Percentiles rank a stretch among this genome's conserved stretches.
These are phyloP conservation scores for Eurystomus gularis DNA, from an alignment of 2,113 vertebrate genomes.

Conservation along the genomic window DNA sequence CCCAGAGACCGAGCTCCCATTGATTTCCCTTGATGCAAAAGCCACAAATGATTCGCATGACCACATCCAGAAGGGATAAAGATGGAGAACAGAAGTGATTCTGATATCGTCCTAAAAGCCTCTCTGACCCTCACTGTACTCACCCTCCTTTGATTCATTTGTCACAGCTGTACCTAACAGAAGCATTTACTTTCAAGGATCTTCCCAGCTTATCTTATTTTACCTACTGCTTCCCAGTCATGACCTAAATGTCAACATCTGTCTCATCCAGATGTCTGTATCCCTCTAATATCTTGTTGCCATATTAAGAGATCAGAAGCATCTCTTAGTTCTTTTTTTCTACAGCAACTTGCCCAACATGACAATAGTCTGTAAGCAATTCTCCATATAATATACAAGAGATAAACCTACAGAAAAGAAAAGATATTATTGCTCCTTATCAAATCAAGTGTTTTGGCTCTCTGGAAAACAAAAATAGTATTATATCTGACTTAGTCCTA, in stretches of 20 bases:
- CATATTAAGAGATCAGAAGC: not conserved
- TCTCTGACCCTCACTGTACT: not conserved
- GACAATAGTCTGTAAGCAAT: not conserved
- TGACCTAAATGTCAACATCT: not conserved
- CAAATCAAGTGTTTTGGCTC: not conserved
- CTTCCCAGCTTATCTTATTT: not conserved
- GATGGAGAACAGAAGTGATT: constrained; percentile 38
- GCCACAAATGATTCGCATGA: constrained; percentile 50
- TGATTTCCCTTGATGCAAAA: constrained; percentile 62
- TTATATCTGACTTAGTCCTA: not conserved
- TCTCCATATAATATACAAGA: not conserved
- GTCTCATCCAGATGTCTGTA: not conserved
- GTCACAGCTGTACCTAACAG: constrained; percentile 15
- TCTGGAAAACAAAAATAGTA: not conserved
- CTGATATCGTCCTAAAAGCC: not conserved
- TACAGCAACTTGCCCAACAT: not conserved
- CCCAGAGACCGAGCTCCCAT: not conserved
- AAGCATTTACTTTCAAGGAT: not conserved
- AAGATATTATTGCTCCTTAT: not conserved
- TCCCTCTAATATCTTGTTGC: not conserved
- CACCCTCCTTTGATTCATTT: not conserved
- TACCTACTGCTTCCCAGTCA: not conserved
- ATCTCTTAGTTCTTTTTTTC: not conserved
- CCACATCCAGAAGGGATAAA: constrained; percentile 37
- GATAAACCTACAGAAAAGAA: not conserved